A percentile compares a stretch with the other conserved stretches of the same genome.
These are phyloP conservation scores for Amia ocellicauda DNA, from an alignment of 2,113 vertebrate genomes.

Conservation along the genomic window DNA sequence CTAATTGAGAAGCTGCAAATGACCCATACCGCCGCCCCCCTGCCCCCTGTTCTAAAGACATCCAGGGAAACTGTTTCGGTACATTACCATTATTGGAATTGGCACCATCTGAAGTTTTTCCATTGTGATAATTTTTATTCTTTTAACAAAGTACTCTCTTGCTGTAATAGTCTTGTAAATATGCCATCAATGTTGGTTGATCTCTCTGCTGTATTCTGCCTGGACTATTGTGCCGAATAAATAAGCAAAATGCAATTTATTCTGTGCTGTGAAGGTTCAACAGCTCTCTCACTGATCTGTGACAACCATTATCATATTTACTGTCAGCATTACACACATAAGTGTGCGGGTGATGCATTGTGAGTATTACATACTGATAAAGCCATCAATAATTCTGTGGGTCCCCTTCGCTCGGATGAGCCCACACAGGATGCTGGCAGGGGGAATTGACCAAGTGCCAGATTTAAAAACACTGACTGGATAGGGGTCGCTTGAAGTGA, in stretches of 20 bases:
- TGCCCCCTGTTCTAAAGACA: no score
- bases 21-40: no score
- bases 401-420: slow-evolving; percentile 49
- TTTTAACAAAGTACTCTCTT: neutral
- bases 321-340: slow-evolving; percentile 76
- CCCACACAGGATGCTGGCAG: slow-evolving; percentile 26
- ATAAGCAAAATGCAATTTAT: slow-evolving; percentile 71
- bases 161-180: slow-evolving; percentile 45
- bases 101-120: no score
- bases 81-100: no score
- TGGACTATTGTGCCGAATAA: slow-evolving; percentile 65
- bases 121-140: no score
- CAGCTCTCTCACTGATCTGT: slow-evolving; percentile 72
- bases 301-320: slow-evolving; percentile 81
- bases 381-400: slow-evolving; percentile 76
- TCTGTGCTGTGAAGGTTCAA: slow-evolving; percentile 66
- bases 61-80: no score
- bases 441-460: slow-evolving; percentile 33
- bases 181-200: slow-evolving; percentile 53
- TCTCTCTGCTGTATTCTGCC: slow-evolving; percentile 47
- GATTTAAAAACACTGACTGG: slow-evolving; percentile 31
- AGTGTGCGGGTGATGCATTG: slow-evolving; percentile 69
- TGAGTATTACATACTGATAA: slow-evolving; percentile 70
- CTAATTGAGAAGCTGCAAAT: no score
- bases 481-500: slow-evolving; percentile 34